A percentile compares a stretch with the other conserved stretches of the same genome.
Evolutionary conservation across 1,140 invertebrate species (phyloP).

Genomic region (Euschistus heros): DNA sequence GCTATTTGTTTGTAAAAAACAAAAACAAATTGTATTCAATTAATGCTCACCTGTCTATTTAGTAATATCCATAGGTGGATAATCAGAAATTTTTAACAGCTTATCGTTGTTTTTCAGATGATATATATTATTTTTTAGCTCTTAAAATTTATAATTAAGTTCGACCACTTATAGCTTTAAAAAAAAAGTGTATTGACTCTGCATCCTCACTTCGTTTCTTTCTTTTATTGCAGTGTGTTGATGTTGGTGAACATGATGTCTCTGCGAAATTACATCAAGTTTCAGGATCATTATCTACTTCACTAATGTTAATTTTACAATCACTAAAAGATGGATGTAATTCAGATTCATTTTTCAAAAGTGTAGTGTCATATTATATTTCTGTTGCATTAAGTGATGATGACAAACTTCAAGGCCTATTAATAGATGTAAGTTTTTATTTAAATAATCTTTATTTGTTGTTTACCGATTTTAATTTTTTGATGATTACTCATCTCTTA

Average conservation of each 20-base stretch:
- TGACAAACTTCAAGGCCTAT: background rate
- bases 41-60: too few species aligned
- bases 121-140: too few species aligned
- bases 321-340: background rate
- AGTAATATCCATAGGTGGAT: too few species aligned
- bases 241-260: conserved; percentile 7
- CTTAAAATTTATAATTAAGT: background rate
- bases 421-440: conserved; percentile 1
- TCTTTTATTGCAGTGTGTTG: conserved; percentile 14
- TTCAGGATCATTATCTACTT: background rate
- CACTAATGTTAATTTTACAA: background rate
- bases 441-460: background rate
- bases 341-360: background rate
- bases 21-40: too few species aligned
- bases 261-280: conserved; percentile 9
- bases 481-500: too few species aligned
- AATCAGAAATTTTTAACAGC: too few species aligned
- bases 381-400: background rate
- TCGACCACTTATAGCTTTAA: background rate
- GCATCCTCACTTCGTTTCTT: background rate
- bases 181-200: background rate
- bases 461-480: too few species aligned
- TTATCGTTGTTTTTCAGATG: too few species aligned
- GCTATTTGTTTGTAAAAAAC: too few species aligned
- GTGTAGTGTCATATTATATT: conserved; percentile 12